Evolutionary conservation across 2,113 vertebrate species (phyloP).

Genomic region (Nesospiza acunhae): DNA sequence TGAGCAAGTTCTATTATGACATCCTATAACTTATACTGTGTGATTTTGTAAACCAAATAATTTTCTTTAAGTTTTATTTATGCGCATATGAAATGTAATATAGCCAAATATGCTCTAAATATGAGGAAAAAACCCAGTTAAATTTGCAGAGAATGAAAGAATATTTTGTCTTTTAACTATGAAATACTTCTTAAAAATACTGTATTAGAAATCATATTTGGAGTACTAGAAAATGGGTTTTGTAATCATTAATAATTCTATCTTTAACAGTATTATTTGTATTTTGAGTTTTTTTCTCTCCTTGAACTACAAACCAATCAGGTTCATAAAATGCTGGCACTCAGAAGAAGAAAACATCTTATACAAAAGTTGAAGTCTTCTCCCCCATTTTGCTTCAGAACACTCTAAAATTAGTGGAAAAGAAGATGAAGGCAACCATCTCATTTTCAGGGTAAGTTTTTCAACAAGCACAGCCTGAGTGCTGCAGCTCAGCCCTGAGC

Average conservation of each 20-base stretch:
- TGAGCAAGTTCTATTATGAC: not conserved
- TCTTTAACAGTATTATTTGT: not conserved
- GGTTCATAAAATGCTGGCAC: not conserved
- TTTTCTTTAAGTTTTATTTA: not conserved
- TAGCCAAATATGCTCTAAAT: not conserved
- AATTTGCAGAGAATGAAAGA: not conserved
- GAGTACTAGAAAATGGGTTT: not conserved
- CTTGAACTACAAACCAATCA: not conserved
- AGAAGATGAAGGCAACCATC: not conserved
- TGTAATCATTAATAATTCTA: not conserved
- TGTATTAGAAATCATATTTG: not conserved
- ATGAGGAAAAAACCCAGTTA: rapidly evolving
- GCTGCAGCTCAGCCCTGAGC: not conserved
- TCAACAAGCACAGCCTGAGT: not conserved
- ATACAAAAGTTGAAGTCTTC: not conserved
- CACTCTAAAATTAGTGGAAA: not conserved
- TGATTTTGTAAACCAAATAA: not conserved
- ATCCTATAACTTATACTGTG: not conserved
- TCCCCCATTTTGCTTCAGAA: not conserved
- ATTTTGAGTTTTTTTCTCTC: not conserved
- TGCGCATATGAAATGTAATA: not conserved
- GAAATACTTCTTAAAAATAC: not conserved
- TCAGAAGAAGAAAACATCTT: not conserved
- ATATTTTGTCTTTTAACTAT: not conserved
- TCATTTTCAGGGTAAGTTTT: not conserved